A percentile compares a stretch with the other conserved stretches of the same genome.
phyloP scores from a whole-genome alignment of 2,797 vertebrate genomes.

The Aplochiton taeniatus region DNA sequence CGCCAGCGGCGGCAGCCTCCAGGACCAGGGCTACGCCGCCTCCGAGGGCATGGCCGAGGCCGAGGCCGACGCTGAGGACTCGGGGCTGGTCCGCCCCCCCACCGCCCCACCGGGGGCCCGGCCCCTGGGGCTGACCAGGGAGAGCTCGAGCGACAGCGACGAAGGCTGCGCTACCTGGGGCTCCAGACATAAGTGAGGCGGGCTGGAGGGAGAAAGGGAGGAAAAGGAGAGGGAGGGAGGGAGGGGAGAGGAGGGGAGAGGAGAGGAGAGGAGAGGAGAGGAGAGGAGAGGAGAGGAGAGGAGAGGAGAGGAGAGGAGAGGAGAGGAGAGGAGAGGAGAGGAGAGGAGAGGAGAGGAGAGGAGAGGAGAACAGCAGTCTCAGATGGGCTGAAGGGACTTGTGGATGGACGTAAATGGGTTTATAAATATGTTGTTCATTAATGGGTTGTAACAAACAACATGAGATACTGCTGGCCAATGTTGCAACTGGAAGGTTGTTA shows the following conservation, averaged over 20 bases:
- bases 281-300: background rate
- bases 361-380: no score
- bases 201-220: background rate
- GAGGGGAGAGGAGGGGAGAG: background rate
- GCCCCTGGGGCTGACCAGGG: slow-evolving; percentile 42
- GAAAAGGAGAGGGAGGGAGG: background rate
- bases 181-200: slow-evolving; percentile 67
- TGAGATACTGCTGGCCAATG: no score
- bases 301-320: background rate
- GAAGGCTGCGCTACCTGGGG: slow-evolving; percentile 77
- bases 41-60: slow-evolving; percentile 74
- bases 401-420: no score
- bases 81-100: slow-evolving; percentile 78
- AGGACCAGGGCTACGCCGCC: slow-evolving; percentile 74
- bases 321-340: background rate
- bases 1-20: slow-evolving; percentile 67
- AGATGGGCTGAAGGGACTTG: no score
- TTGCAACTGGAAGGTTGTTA: no score
- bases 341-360: no score
- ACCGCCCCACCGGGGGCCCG: slow-evolving; percentile 13
- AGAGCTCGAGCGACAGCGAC: slow-evolving; percentile 76
- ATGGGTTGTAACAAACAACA: no score
- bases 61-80: slow-evolving; percentile 75
- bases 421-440: no score
- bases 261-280: slow-evolving; percentile 10